Conservation (phyloP, 2,113 vertebrate genomes). For the Cyphomyrus discorhynchus region DNA sequence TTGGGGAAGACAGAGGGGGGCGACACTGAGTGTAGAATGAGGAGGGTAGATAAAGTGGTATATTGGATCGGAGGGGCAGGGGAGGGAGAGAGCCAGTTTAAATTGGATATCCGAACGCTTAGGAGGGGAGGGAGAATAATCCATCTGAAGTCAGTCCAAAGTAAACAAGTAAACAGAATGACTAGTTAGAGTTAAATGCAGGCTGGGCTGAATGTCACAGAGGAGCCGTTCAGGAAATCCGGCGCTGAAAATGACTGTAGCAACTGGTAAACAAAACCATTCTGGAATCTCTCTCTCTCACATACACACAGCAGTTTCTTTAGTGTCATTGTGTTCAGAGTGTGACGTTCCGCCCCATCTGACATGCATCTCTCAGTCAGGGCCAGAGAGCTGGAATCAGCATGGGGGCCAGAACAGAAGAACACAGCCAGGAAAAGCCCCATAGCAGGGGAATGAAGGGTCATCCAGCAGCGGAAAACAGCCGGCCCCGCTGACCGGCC, state of each 20-base stretch:
- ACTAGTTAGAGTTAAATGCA: background rate
- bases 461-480: background rate
- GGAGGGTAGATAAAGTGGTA: background rate
- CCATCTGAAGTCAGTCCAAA: background rate
- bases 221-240: background rate
- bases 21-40: background rate
- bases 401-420: conserved; percentile 3
- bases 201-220: background rate
- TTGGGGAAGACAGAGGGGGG: background rate
- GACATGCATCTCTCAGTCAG: background rate
- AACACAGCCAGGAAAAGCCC: conserved; percentile 17
- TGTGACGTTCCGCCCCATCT: background rate
- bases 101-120: background rate
- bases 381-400: conserved; percentile 14
- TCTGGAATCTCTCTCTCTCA: background rate
- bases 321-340: background rate
- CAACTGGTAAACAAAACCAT: conserved; percentile 25
- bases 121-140: background rate
- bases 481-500: too few species aligned
- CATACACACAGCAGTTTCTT: background rate
- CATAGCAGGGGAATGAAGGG: conserved; percentile 13
- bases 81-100: background rate
- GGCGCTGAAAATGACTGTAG: background rate
- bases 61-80: background rate
- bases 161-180: background rate